These are phyloP conservation scores for Parasteatoda lunata DNA, from an alignment of 2,888 invertebrate genomes.

Conservation along the genomic window DNA sequence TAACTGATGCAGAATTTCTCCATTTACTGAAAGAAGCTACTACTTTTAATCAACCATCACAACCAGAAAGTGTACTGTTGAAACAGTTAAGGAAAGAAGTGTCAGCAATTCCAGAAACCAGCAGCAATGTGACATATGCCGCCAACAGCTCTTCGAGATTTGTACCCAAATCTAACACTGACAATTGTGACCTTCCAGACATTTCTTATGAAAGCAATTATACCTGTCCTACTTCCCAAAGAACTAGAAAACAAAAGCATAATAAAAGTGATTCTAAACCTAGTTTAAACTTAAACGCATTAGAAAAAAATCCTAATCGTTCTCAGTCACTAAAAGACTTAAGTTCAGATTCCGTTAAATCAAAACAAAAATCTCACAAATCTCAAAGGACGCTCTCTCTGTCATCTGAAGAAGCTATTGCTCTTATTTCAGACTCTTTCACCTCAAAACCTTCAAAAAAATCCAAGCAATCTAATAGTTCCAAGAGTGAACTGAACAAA, in stretches of 20 bases:
- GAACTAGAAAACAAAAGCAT: constrained; percentile 24
- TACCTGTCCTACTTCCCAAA: constrained; percentile 32
- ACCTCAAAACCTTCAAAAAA: constrained; percentile 43
- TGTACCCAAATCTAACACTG: constrained; percentile 9
- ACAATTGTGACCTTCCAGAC: not conserved
- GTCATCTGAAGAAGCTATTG: constrained; percentile 51
- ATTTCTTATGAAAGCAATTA: not conserved
- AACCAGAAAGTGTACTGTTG: constrained; percentile 49
- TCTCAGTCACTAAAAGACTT: constrained; percentile 62
- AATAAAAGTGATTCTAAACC: constrained; percentile 43
- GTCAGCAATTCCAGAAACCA: constrained; percentile 21
- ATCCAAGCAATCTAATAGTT: constrained; percentile 12
- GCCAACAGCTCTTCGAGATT: not conserved
- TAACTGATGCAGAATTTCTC: constrained; percentile 51
- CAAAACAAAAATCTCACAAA: constrained; percentile 39
- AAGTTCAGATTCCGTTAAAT: constrained; percentile 15
- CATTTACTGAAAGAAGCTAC: constrained; percentile 56
- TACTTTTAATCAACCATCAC: constrained; percentile 50
- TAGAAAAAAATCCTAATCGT: constrained; percentile 41
- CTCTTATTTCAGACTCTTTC: constrained; percentile 15
- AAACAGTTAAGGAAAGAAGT: constrained; percentile 43
- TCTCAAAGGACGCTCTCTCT: constrained; percentile 54
- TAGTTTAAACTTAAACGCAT: constrained; percentile 12
- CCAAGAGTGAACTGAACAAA: constrained; percentile 35
- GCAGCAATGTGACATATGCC: not conserved